Percentiles rank a stretch among this genome's conserved stretches.
Evolutionary conservation across 92 coral and sea anemone species (phyloP).

Genomic region (Epizoanthus stellaris): DNA sequence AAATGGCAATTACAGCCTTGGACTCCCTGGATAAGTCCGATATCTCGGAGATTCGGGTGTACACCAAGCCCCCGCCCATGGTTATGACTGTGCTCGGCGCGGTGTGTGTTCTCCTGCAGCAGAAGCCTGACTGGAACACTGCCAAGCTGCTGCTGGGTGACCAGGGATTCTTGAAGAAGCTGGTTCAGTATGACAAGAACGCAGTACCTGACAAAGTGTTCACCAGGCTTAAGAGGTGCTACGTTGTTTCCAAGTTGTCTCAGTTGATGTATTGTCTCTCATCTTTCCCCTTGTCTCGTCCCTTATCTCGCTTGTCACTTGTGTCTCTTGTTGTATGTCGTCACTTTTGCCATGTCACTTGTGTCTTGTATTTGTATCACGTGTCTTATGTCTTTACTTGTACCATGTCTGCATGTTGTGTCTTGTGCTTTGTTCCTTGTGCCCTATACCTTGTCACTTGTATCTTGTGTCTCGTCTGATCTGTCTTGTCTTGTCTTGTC

Average conservation of each 20-base stretch:
- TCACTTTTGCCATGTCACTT: no score
- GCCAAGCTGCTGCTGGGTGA: constrained; percentile 90
- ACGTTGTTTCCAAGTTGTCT: not conserved
- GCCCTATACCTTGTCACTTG: no score
- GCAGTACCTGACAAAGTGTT: constrained; percentile 90
- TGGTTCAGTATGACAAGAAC: constrained; percentile 85
- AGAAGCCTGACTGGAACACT: constrained; percentile 95
- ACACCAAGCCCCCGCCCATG: constrained; percentile 98
- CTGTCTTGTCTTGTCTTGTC: no score
- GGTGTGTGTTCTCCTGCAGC: constrained; percentile 90
- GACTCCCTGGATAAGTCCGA: constrained; percentile 95
- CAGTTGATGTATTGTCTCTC: not conserved
- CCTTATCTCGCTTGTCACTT: not conserved
- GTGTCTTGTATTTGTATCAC: no score
- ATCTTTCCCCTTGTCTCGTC: not conserved
- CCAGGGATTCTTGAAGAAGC: constrained; percentile 88
- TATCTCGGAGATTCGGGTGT: constrained; percentile 98
- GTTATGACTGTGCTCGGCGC: constrained; percentile 97
- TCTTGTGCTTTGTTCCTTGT: no score
- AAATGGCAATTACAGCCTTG: constrained; percentile 81
- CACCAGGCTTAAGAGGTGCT: constrained; percentile 71
- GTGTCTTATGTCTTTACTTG: no score
- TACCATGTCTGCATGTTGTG: no score
- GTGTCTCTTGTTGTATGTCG: no score
- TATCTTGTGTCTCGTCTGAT: no score